Evolutionary conservation across 2,797 vertebrate species (phyloP), one percentile per base, ranked within the genome.

Genomic region (Myotis vivesi): DNA sequence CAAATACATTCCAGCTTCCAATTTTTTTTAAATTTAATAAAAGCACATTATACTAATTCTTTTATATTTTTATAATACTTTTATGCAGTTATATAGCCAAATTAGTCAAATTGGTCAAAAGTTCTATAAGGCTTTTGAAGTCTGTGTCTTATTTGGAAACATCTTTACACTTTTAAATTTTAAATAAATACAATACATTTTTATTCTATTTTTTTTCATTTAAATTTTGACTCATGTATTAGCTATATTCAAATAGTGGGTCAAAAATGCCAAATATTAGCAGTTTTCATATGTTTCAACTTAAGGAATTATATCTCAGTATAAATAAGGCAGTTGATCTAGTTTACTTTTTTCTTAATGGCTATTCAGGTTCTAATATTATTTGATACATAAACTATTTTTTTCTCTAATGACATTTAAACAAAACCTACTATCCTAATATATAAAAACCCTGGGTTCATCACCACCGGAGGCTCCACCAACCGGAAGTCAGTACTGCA

Each of bases 191-290:
- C 10, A 91, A 77, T 5, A 3, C 36, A 62, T 38, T 86, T 77
- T 92, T 4, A 22, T 46, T 88, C 77, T 66, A 81, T 5, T 53
- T 95, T 91, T 91, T 89, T 87, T 86, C 22, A 93, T 93, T 81
- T 89, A 88, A 73, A 75, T 72, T 75, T 38, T 77, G n/a, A 66
- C 44, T 86, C 51, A 84, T 68, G 49, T 55, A 62, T 69, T 59
- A 82, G 19, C 1, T 46, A 30, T 28, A 86, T 81, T 16, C 22
- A 49, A 23, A 64, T 13, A 76, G 53, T 59, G 53, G 53, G n/a
- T 77, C 33, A 77, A 73, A 69, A 69, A 25, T 69, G 25, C 38
- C 36, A 80, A 71, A 66, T 82, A 77, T 77, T n/a, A 89, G 9
- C 20, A 71, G 33, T 92, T 86, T 77, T 77, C 19, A 49, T 69